Evolutionary conservation across 2,888 invertebrate species (phyloP).

Genomic region (Torymus texanus): DNA sequence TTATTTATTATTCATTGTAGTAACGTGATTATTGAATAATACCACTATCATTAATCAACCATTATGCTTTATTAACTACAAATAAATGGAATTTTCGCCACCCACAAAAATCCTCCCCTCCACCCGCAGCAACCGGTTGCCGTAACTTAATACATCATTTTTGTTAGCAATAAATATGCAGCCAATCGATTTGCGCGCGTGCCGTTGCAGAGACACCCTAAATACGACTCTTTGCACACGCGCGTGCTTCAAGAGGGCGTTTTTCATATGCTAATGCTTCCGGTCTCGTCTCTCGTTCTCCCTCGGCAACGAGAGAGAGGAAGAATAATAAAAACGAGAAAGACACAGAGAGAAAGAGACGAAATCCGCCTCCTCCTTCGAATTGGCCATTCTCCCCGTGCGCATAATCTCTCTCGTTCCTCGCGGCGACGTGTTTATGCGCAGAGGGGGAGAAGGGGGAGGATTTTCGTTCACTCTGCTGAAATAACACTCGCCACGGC

Average conservation of each 20-base stretch:
- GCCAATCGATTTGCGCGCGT: conserved; percentile 1
- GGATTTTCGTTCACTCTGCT: conserved; percentile 37
- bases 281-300: conserved; percentile 17
- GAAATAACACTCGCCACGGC: conserved; percentile 39
- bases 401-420: conserved; percentile 10
- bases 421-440: conserved; percentile 2
- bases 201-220: neutral
- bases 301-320: neutral
- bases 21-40: no score
- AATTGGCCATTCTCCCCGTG: conserved; percentile 20
- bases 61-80: no score
- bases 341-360: neutral
- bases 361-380: conserved; percentile 19
- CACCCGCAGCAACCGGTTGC: no score
- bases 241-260: conserved; percentile 7
- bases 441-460: neutral
- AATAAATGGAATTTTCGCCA: no score
- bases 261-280: conserved; percentile 55
- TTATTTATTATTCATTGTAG: no score
- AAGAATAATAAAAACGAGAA: neutral
- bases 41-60: no score
- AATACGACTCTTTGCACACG: neutral
- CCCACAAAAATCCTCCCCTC: no score
- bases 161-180: no score
- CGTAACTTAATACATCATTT: no score